These are phyloP conservation scores for Scyliorhinus canicula DNA, from an alignment of 2,797 vertebrate genomes.

Conservation along the genomic window DNA sequence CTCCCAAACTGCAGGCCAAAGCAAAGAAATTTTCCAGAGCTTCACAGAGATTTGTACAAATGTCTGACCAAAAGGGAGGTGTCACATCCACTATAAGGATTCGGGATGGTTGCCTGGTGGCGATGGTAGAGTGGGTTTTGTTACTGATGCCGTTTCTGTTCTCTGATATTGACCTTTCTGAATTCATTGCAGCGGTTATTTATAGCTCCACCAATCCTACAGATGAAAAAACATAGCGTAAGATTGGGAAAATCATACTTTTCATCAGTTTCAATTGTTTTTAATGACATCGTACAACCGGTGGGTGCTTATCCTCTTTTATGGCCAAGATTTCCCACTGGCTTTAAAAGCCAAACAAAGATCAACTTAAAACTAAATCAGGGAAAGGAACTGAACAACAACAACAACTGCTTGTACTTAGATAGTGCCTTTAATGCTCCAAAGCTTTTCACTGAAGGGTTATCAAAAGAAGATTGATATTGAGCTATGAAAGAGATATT, in stretches of 20 bases:
- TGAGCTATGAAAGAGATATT: neutral
- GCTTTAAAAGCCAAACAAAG: neutral
- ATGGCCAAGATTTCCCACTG: neutral
- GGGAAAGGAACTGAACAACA: neutral
- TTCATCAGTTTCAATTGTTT: neutral
- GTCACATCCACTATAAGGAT: conserved; percentile 74
- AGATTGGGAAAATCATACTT: neutral
- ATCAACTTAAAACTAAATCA: neutral
- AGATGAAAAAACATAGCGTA: neutral
- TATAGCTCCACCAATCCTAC: neutral
- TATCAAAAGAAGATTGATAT: neutral
- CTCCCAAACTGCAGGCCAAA: conserved; percentile 67
- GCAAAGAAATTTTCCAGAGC: conserved; percentile 80
- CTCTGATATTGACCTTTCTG: conserved; percentile 40
- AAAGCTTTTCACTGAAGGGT: neutral
- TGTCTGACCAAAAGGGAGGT: conserved; percentile 70
- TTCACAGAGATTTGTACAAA: conserved; percentile 65
- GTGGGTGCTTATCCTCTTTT: neutral
- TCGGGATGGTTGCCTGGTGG: conserved; percentile 61
- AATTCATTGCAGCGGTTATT: conserved; percentile 45
- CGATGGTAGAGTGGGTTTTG: conserved; percentile 49
- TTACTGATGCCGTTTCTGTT: conserved; percentile 47
- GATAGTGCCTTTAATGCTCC: neutral
- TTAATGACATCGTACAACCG: neutral
- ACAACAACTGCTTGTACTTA: neutral